A percentile compares a stretch with the other conserved stretches of the same genome.
Evolutionary conservation across 2,888 invertebrate species (phyloP).

Genomic region (Pyralis farinalis): DNA sequence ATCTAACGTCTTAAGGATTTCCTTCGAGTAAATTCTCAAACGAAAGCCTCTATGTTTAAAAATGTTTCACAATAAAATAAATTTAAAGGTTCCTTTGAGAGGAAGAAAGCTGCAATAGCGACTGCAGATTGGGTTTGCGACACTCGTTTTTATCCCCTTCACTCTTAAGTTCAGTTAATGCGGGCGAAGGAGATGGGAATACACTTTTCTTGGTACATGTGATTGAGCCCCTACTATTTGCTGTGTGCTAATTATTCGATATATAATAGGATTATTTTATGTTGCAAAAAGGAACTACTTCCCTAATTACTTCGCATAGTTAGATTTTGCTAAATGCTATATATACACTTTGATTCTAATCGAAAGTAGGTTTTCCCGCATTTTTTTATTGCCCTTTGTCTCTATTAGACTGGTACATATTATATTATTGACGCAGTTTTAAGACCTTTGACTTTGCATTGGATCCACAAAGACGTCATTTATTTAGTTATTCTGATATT

Average conservation of each 20-base stretch:
- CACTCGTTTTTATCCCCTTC: conserved; percentile 19
- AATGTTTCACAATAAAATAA: conserved; percentile 13
- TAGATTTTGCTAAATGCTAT: no score
- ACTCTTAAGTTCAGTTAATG: conserved; percentile 10
- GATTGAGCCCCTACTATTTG: conserved; percentile 19
- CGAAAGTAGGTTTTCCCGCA: no score
- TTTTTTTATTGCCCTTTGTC: no score
- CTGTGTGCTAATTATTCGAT: neutral
- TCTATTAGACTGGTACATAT: no score
- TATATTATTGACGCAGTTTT: no score
- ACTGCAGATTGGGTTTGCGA: conserved; percentile 12
- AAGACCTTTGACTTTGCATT: no score
- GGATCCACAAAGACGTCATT: no score
- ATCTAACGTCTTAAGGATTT: conserved; percentile 3
- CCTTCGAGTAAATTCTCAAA: neutral
- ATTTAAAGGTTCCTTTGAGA: conserved; percentile 26
- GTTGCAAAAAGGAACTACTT: no score
- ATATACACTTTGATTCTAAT: no score
- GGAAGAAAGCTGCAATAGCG: conserved; percentile 18
- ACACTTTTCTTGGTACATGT: conserved; percentile 20
- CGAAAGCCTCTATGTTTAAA: neutral
- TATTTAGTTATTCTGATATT: no score
- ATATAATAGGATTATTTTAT: no score
- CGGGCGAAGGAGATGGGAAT: conserved; percentile 19
- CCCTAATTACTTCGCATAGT: no score